Conservation (phyloP, 2,888 invertebrate genomes). For the Hofmannophila pseudospretella region DNA sequence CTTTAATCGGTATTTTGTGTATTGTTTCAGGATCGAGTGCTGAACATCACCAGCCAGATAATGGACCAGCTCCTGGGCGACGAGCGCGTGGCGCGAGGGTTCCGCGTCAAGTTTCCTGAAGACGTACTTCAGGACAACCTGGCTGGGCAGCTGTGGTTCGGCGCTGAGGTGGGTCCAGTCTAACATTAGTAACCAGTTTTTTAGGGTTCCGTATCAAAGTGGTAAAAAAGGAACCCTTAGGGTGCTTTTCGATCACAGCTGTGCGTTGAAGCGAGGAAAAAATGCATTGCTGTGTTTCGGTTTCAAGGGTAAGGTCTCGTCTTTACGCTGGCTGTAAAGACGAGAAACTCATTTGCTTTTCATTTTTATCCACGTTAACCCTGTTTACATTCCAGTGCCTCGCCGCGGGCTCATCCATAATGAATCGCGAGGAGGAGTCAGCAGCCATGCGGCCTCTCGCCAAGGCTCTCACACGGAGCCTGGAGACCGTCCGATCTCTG, state of each 20-base stretch:
- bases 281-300: too few species aligned
- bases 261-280: too few species aligned
- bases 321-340: too few species aligned
- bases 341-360: too few species aligned
- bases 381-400: constrained; percentile 93
- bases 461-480: constrained; percentile 95
- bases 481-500: constrained; percentile 94
- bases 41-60: constrained; percentile 95
- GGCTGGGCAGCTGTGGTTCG: constrained; percentile 99
- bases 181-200: too few species aligned
- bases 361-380: too few species aligned
- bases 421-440: constrained; percentile 97
- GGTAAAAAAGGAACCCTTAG: too few species aligned
- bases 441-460: constrained; percentile 97
- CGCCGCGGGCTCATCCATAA: constrained; percentile 98
- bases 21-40: constrained; percentile 88
- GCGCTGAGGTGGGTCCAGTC: constrained; percentile 87
- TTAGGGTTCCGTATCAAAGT: too few species aligned
- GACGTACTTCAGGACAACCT: constrained; percentile 98
- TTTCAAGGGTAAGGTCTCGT: too few species aligned
- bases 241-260: too few species aligned
- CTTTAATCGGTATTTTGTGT: too few species aligned
- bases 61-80: constrained; percentile 95
- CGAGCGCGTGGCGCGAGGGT: constrained; percentile 94
- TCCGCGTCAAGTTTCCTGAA: constrained; percentile 98